Evolutionary conservation across 37 sponge, comb jelly and placozoan genomes (phyloP).

Genomic region (Agelas oroides): DNA sequence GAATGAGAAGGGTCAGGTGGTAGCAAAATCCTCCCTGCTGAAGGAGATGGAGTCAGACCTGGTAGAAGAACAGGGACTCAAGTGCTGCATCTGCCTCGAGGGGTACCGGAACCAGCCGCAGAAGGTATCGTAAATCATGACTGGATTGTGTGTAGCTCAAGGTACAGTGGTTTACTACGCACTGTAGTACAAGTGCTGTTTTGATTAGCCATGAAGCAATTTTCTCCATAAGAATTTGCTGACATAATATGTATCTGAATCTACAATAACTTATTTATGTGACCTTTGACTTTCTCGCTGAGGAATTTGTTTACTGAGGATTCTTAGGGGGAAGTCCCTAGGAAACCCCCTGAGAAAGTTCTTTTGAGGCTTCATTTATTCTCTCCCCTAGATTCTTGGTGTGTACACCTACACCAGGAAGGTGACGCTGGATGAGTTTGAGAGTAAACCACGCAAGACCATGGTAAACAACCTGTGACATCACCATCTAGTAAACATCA

Average conservation of each 20-base stretch:
- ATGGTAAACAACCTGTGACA: constrained; percentile 18
- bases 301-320: too few relatives aligned
- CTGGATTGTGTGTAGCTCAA: too few relatives aligned
- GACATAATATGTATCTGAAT: too few relatives aligned
- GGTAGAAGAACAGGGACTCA: constrained; percentile 85
- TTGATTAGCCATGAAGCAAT: too few relatives aligned
- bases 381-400: constrained; percentile 70
- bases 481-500: not conserved
- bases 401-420: constrained; percentile 91
- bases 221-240: too few relatives aligned
- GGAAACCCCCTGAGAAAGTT: too few relatives aligned
- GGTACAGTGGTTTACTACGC: too few relatives aligned
- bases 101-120: constrained; percentile 92
- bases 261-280: too few relatives aligned
- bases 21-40: constrained; percentile 46
- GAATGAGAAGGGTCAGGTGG: constrained; percentile 90
- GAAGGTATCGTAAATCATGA: constrained; percentile 53
- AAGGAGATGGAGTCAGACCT: constrained; percentile 75
- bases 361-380: not conserved
- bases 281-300: too few relatives aligned
- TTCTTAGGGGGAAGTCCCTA: too few relatives aligned
- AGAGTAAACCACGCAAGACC: constrained; percentile 83
- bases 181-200: too few relatives aligned
- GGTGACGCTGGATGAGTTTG: constrained; percentile 90
- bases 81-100: constrained; percentile 92